Base-by-base conservation (phyloP, 2,888 invertebrate genomes). In the Steromphala cineraria region DNA sequence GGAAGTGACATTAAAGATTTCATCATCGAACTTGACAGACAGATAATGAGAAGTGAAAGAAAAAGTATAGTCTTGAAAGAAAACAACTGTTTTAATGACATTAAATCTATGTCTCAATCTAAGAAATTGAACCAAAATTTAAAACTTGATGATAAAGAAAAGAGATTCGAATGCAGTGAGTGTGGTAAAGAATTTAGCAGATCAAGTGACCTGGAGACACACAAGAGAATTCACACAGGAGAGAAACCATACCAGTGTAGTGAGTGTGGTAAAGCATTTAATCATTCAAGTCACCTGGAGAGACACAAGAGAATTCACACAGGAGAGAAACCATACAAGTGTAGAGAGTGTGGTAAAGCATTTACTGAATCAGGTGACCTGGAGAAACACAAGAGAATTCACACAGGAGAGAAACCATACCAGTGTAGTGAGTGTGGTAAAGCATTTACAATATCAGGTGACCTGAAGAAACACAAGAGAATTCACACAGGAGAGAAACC, bases 401-500 rank as follows among this genome's bases (percentile, higher is more conserved):
- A 80, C 53, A 79, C 52, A 53, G 78, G 56, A 17, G 62, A 80
- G 17, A 80, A 74, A 15, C 56, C 77, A 19, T 82, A 75, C 31
- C 74, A 75, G 78, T 80, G 80, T 82, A 78, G 76, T 71, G 80
- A 75, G 74, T 75, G 80, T 82, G 75, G 78, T 46, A 75, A 80
- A 28, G 67, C 52, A 52, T 80, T 75, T 67, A 80, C 24, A 74
- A 1, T 0, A 21, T 31, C 21, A 52, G 2, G 17, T n/a, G 0
- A 46, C 75, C 77, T 82, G 52, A 55, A 74, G 56, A 75, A 5
- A 67, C 83, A 81, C 81, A 75, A 80, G 78, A 78, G 80, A 62
- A 71, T 21, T 46, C 80, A 80, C 46, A 79, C 75, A 28, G 78
- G 75, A 53, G 67, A 75, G 36, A 78, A 75, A 62, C 53, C 78